Conservation (phyloP, 2,113 vertebrate species). For the Phrynosoma blainvillii region DNA sequence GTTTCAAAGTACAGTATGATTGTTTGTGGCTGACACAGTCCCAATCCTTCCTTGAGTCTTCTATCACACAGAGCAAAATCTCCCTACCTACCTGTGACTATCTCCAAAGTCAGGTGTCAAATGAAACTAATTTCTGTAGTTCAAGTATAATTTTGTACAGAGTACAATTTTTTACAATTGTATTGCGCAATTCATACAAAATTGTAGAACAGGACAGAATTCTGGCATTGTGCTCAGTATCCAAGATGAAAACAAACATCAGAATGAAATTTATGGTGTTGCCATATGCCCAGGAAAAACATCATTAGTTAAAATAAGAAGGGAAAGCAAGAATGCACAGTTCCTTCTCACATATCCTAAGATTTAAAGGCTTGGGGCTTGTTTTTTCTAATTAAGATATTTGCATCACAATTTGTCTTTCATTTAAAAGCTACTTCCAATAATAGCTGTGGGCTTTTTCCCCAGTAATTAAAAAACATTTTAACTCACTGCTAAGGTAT, state of each 20-base stretch:
- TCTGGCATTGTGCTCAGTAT: background rate
- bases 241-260: background rate
- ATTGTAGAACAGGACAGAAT: background rate
- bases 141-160: too few species aligned
- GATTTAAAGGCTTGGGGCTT: background rate
- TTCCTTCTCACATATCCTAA: background rate
- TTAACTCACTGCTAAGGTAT: conserved; percentile 91
- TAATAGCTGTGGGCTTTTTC: background rate
- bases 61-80: background rate
- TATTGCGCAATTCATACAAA: background rate
- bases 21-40: background rate
- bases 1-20: background rate
- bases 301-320: background rate
- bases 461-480: conserved; percentile 20
- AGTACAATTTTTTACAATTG: too few species aligned
- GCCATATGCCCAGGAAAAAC: background rate
- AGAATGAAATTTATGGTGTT: background rate
- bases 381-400: background rate
- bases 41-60: background rate
- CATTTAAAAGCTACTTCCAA: background rate
- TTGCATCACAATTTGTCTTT: background rate
- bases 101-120: background rate
- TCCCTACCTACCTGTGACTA: background rate
- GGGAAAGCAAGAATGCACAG: background rate
- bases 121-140: background rate